Conservation (phyloP, 2,888 invertebrate genomes). For the Drosophila fungiperda region DNA sequence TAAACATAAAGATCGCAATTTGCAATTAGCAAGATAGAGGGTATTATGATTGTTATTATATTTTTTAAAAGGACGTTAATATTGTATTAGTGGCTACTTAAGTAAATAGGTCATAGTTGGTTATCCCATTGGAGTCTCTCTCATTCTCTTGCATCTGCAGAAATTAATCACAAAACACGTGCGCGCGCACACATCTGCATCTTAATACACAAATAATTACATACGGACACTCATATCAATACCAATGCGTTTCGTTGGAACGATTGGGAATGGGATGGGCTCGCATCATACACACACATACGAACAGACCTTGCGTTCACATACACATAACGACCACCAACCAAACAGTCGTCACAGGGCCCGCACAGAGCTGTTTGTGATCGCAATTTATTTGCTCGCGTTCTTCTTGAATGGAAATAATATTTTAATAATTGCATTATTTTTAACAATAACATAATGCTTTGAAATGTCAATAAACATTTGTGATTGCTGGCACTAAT, state of each 20-base stretch:
- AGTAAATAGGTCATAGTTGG: constrained; percentile 1
- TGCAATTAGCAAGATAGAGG: not conserved
- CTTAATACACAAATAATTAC: constrained; percentile 2
- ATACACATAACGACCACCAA: constrained; percentile 15
- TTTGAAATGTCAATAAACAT: constrained; percentile 15
- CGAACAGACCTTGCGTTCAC: constrained; percentile 6
- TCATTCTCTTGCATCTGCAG: not conserved
- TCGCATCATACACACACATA: constrained; percentile 5
- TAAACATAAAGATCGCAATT: not conserved
- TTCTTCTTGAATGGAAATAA: constrained; percentile 21
- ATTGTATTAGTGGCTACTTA: not conserved
- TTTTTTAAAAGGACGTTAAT: not conserved
- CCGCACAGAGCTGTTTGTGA: constrained; percentile 45
- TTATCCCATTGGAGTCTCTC: not conserved
- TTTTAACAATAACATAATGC: constrained; percentile 4
- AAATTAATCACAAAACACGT: constrained; percentile 40
- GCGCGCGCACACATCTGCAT: constrained; percentile 46
- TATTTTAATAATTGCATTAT: constrained; percentile 17
- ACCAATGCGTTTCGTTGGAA: constrained; percentile 49
- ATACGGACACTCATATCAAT: constrained; percentile 27
- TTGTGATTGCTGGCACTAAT: constrained; percentile 11
- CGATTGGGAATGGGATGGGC: constrained; percentile 26
- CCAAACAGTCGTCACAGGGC: constrained; percentile 32
- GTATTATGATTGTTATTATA: not conserved
- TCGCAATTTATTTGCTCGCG: constrained; percentile 43